These are phyloP conservation scores for Paralichthys olivaceus DNA, from an alignment of 2,113 vertebrate species.

Conservation along the genomic window DNA sequence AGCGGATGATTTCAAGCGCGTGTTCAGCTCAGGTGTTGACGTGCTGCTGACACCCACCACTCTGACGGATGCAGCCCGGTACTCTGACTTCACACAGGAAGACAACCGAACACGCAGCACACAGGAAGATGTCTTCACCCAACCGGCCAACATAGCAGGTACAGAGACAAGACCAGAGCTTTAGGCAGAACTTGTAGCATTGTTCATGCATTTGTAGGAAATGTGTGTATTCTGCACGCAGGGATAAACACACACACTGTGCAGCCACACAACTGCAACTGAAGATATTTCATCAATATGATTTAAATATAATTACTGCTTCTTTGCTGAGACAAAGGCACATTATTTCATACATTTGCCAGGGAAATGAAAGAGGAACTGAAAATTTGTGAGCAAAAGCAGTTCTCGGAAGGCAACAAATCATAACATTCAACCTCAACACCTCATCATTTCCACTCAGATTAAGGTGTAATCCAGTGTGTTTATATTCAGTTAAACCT, in stretches of 20 bases:
- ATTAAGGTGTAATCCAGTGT: neutral
- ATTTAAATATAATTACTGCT: neutral
- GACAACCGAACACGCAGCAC: conserved; percentile 94
- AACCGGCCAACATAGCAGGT: conserved; percentile 96
- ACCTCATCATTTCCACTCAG: neutral
- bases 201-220: neutral
- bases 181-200: neutral
- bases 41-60: conserved; percentile 95
- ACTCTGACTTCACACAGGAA: conserved; percentile 88
- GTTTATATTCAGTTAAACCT: conserved; percentile 19
- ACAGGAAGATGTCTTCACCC: conserved; percentile 93
- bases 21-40: conserved; percentile 88
- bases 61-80: conserved; percentile 83
- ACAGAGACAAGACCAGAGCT: neutral
- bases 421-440: neutral
- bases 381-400: neutral
- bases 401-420: neutral
- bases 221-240: neutral
- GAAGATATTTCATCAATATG: neutral
- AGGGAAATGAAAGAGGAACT: neutral
- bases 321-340: neutral
- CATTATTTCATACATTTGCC: neutral
- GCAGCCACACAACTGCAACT: neutral
- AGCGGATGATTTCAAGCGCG: conserved; percentile 86
- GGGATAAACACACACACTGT: neutral